Evolutionary conservation across 2,113 vertebrate genomes (phyloP), one percentile per base, ranked within the genome.

Genomic region (Myotis davidii): DNA sequence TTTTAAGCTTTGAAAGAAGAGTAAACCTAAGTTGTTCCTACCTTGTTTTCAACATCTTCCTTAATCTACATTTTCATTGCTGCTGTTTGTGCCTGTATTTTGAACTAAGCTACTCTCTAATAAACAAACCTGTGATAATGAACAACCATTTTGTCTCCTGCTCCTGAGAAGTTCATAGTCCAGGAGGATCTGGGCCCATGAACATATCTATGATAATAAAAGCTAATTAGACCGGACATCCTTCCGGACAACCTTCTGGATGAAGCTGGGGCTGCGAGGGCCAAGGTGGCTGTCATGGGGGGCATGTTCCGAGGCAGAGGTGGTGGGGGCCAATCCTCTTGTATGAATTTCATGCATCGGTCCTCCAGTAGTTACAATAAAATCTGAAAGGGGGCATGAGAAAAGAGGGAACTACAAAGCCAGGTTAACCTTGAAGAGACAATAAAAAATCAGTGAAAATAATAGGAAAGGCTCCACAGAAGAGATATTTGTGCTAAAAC

Each of bases 241-340:
- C 56, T 59, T 56, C 54, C 2, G 2, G 21, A 59, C 8, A 1
- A 59, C 56, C 56, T 59, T 61, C 59, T 61, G 59, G 10, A 61
- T 25, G 25, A 61, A 61, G 25, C 25, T 61, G 25, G 23, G 59
- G 59, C 59, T 61, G 10, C 4, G 11, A 61, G 59, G 25, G 59
- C 25, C 4, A 0, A 61, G 25, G 25, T 61, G 59, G 10, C 25
- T 4, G 25, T 25, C 59, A 61, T 61, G 23, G 23, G 1, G 3
- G 4, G 25, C 59, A 61, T 3, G 59, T 9, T 4, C 4, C 11
- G 25, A 61, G 59, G 25, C 9, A 61, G 23, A 61, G 59, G 59
- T 25, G 0, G 1, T 1, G 10, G 59, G 59, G 9, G 9, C 21
- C 3, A 3, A 11, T 9, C 0, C 21, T 23, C 23, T 25, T 59